These are phyloP conservation scores for Chloroclysta siterata DNA, from an alignment of 2,888 invertebrate species.

Conservation along the genomic window DNA sequence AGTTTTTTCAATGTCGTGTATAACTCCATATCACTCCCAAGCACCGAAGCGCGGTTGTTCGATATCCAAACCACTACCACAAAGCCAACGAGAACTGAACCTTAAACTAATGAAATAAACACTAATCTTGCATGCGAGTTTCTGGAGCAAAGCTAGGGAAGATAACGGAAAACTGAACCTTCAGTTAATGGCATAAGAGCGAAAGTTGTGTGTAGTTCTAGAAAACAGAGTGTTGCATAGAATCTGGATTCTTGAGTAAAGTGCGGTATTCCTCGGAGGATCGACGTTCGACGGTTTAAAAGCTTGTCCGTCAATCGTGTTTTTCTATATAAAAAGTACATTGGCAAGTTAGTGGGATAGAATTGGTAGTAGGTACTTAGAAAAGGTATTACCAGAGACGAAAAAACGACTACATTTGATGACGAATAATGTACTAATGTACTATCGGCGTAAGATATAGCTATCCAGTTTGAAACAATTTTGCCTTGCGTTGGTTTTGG, in stretches of 20 bases:
- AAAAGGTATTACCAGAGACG: no score
- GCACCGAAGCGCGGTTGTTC: slow-evolving; percentile 59
- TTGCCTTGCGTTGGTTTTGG: no score
- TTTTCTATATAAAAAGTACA: slow-evolving; percentile 37
- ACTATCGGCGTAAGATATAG: no score
- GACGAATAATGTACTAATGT: no score
- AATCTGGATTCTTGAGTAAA: slow-evolving; percentile 42
- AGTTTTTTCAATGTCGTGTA: neutral
- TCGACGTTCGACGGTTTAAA: slow-evolving; percentile 51
- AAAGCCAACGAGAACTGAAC: slow-evolving; percentile 20
- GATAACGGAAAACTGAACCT: slow-evolving; percentile 27
- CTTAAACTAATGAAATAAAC: slow-evolving; percentile 20
- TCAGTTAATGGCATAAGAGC: slow-evolving; percentile 18
- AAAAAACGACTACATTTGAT: no score
- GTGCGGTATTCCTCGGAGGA: slow-evolving; percentile 49
- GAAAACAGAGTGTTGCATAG: slow-evolving; percentile 33
- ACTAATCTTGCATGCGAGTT: slow-evolving; percentile 23
- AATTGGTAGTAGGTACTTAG: neutral
- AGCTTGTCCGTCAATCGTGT: slow-evolving; percentile 44
- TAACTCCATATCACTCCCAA: slow-evolving; percentile 52
- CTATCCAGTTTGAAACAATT: no score
- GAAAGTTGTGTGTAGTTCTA: slow-evolving; percentile 19
- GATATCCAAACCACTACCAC: slow-evolving; percentile 59
- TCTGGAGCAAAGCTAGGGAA: slow-evolving; percentile 54
- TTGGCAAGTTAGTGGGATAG: slow-evolving; percentile 21